Percentiles rank a stretch among this genome's conserved stretches.
These are phyloP conservation scores for Galeopsomyia nigrocyanea DNA, from an alignment of 2,888 invertebrate genomes.

Conservation along the genomic window DNA sequence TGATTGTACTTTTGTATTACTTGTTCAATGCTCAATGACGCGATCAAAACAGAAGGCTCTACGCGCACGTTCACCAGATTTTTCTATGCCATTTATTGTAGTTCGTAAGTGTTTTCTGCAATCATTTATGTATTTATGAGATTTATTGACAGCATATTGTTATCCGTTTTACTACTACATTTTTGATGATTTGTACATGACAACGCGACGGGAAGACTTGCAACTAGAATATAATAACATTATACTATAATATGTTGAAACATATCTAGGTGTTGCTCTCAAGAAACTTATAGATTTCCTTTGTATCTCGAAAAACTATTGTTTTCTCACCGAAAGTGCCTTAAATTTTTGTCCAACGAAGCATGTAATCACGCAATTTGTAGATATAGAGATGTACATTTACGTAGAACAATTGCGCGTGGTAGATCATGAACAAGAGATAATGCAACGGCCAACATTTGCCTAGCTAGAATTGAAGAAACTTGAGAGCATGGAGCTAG, in stretches of 20 bases:
- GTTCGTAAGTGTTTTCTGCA: not conserved
- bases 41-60: not conserved
- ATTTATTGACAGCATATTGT: too few relatives aligned
- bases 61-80: not conserved
- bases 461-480: constrained; percentile 41
- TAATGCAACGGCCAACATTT: constrained; percentile 29
- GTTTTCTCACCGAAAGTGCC: constrained; percentile 18
- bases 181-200: too few relatives aligned
- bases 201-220: too few relatives aligned
- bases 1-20: constrained; percentile 1
- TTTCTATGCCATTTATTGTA: constrained; percentile 3
- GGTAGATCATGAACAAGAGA: constrained; percentile 12
- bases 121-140: too few relatives aligned
- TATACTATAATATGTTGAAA: not conserved
- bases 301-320: too few relatives aligned
- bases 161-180: too few relatives aligned
- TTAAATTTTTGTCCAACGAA: constrained; percentile 28
- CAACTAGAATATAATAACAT: too few relatives aligned
- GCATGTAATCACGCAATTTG: constrained; percentile 25
- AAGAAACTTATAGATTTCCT: too few relatives aligned
- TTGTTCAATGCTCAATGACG: constrained; percentile 1
- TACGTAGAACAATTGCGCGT: constrained; percentile 12
- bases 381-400: constrained; percentile 21
- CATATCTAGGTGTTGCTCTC: too few relatives aligned
- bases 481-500: constrained; percentile 31